Percentiles rank a stretch among this genome's conserved stretches.
Conservation (phyloP, 2,888 invertebrate species). For the Athalia rosae region DNA sequence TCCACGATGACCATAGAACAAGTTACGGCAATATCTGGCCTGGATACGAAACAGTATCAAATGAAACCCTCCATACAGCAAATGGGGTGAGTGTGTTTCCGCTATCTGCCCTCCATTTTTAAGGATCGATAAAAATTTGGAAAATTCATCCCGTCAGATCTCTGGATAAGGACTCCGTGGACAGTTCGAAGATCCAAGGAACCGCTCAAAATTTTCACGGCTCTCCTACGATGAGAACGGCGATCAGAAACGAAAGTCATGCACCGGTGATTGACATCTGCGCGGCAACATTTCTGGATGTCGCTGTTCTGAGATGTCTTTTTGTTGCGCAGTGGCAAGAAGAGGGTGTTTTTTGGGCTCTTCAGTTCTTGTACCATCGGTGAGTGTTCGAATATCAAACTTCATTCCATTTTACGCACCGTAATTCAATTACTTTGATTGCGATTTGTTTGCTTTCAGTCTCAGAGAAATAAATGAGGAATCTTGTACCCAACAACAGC, state of each 20-base stretch:
- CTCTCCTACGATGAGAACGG: slow-evolving; percentile 58
- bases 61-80: slow-evolving; percentile 77
- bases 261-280: slow-evolving; percentile 76
- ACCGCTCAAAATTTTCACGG: slow-evolving; percentile 26
- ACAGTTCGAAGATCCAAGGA: slow-evolving; percentile 73
- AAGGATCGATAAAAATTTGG: background rate
- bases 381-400: slow-evolving; percentile 63
- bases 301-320: slow-evolving; percentile 95
- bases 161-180: slow-evolving; percentile 86
- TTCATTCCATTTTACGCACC: background rate
- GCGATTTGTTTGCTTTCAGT: slow-evolving; percentile 73
- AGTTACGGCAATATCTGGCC: slow-evolving; percentile 72
- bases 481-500: slow-evolving; percentile 83
- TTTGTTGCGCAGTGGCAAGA: slow-evolving; percentile 99
- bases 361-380: slow-evolving; percentile 94
- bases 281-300: slow-evolving; percentile 96
- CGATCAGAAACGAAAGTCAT: slow-evolving; percentile 25
- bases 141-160: slow-evolving; percentile 70
- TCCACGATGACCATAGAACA: slow-evolving; percentile 75
- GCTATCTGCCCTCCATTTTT: background rate
- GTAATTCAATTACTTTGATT: background rate
- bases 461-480: slow-evolving; percentile 92
- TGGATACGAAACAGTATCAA: slow-evolving; percentile 72
- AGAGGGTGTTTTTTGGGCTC: slow-evolving; percentile 98
- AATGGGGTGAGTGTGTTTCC: slow-evolving; percentile 75